Evolutionary conservation across 2,888 invertebrate species (phyloP), one percentile per base, ranked within the genome.

Genomic region (Odontocolon sp.): DNA sequence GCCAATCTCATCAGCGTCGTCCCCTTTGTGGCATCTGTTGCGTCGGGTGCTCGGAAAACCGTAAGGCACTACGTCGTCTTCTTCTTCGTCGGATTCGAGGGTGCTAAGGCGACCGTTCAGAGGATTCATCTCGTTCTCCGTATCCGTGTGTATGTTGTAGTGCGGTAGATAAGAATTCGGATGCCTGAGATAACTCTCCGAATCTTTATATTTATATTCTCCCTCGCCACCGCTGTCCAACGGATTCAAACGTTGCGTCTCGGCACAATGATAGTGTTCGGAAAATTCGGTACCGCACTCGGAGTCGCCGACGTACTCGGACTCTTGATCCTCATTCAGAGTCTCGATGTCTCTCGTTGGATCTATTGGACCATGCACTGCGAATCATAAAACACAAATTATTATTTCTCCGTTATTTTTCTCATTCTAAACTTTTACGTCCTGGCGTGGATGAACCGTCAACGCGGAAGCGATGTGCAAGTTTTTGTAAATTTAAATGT

Each of bases 81-180:
- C 86, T 67, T 90, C 90, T 67, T 90, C 88, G 80, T 90, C 89
- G 66, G 89, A 89, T 73, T 89, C 90, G 40, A 89, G 84, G 28
- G 87, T 89, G 73, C 88, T 89, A 33, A 89, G 87, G 59, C 87
- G 88, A 33, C 90, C 90, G 45, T 89, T 88, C 21, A 90, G 72
- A 31, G 90, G 90, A 74, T 88, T 85, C 73, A 80, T 80, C 84
- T 94, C 94, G 78, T 92, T 92, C 86, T 94, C 94, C 73, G 93
- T 92, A 88, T 94, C 94, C 85, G 93, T 94, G 85, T 93, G 94
- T 84, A 94, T 94, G 87, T 94, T 94, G 89, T 94, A 94, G 78
- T 92, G 91, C 66, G 96, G 96, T 86, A 96, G 93, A 92, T 96
- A 97, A 84, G 95, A 94, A 91, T 97, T 96, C 72, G 96, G 96